Evolutionary conservation across 1,140 invertebrate genomes (phyloP), one percentile per base, ranked within the genome.

Genomic region (Onthophagus taurus): DNA sequence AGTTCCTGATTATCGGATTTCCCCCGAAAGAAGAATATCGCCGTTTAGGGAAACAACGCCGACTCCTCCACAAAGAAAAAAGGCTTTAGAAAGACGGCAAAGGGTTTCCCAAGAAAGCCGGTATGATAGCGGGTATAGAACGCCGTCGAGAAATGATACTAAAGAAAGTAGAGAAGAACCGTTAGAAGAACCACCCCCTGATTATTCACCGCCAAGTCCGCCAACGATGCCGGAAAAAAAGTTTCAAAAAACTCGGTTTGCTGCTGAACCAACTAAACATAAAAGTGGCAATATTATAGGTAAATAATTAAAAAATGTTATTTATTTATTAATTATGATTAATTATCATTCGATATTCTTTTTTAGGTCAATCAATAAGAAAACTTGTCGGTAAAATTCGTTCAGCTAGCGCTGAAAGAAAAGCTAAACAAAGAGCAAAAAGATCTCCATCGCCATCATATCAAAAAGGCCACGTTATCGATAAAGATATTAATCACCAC

Each of bases 381-480:
- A 83, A 83, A 55, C 61, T 87, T 36, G 81, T 87, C 3, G 81
- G 80, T 23, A 85, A 84, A 60, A 77, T 87, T 30, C 74, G 82
- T 0, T 84, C 81, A 1, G 79, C 79, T 4, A 83, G 80, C 42
- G 71, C 76, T 0, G 82, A 85, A 59, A 71, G 81, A n/a, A 77
- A 78, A 43, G 72, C 74, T 11, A 74, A 75, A 41, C 72, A 72
- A 64, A 71, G 74, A 46, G 57, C 59, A n/a, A 59, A 60, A 47
- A 42, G 58, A 34, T 71, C 70, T 4, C 64, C 67, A 66, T 35
- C 72, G 70, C 42, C 73, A 48, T 77, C 72, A 0, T 78, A 77
- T 47, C 67, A 77, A 42, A 72, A 75, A 35, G 77, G 77, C 45
- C 77, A 78, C 56, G 68, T 76, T 8, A 76, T 78, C 13, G 75